phyloP scores from a whole-genome alignment of 2,797 vertebrate genomes.

The Glyptemys insculpta region DNA sequence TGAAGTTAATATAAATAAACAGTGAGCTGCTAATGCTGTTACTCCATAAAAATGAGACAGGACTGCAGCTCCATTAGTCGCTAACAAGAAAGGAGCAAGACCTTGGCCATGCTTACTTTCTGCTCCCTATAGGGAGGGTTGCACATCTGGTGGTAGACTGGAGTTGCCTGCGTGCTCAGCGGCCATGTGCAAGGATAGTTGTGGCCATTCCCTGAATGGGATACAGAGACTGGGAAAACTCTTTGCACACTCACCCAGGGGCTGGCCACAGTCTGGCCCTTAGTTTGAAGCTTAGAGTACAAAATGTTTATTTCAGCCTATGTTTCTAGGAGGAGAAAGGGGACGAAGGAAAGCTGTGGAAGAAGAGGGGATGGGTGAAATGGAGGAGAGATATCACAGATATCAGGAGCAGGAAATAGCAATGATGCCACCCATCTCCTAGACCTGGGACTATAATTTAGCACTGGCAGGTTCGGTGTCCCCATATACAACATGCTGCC shows the following conservation, averaged over 20 bases:
- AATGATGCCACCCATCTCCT: rapidly evolving
- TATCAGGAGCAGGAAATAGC: not conserved
- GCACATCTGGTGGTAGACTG: rapidly evolving
- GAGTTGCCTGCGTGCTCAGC: not conserved
- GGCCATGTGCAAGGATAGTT: not conserved
- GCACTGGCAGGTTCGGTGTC: not conserved
- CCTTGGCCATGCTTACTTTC: not conserved
- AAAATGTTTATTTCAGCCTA: rapidly evolving
- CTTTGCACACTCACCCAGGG: rapidly evolving
- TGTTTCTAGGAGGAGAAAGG: rapidly evolving
- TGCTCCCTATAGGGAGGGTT: too few relatives aligned
- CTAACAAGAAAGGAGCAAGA: not conserved
- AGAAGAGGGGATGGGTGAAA: rapidly evolving
- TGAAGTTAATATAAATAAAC: not conserved
- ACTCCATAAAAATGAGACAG: not conserved
- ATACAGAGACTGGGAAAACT: not conserved
- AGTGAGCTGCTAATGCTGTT: not conserved
- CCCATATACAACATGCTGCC: not conserved
- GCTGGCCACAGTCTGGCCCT: not conserved
- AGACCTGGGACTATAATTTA: not conserved
- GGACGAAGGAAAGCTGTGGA: not conserved
- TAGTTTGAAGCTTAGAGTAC: not conserved
- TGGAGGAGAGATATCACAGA: not conserved
- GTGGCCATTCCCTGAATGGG: not conserved
- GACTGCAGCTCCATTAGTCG: not conserved